These are phyloP conservation scores for Triplophysa yarkandensis DNA, from an alignment of 2,797 vertebrate genomes.

Conservation along the genomic window DNA sequence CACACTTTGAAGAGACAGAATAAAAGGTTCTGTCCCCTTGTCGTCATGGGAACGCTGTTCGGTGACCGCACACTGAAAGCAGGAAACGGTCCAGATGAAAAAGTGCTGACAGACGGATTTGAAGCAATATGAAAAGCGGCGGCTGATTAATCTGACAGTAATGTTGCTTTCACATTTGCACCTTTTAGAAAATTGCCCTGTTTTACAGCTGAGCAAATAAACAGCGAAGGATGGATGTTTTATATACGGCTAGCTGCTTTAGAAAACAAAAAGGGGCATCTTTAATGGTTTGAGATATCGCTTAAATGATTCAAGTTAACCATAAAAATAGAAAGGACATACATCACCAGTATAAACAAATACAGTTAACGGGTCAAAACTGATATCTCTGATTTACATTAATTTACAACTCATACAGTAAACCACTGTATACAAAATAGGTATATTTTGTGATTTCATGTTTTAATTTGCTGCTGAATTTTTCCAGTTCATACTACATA, in stretches of 20 bases:
- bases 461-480: no score
- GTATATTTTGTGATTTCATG: no score
- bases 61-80: conserved; percentile 25
- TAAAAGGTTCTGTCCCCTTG: background rate
- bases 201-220: conserved; percentile 22
- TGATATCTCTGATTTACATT: no score
- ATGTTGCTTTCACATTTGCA: conserved; percentile 18
- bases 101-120: conserved; percentile 29
- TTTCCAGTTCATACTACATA: no score
- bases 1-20: conserved; percentile 10
- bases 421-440: no score
- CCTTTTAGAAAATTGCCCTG: background rate
- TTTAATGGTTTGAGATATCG: background rate
- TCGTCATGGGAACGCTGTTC: conserved; percentile 7
- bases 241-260: background rate
- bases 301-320: background rate
- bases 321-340: background rate
- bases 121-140: conserved; percentile 14
- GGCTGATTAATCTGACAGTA: conserved; percentile 11
- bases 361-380: background rate
- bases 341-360: background rate
- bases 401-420: no score
- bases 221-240: background rate
- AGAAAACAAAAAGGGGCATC: background rate
- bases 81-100: conserved; percentile 28